Base-by-base conservation (phyloP, 2,113 vertebrate species). In the Triplophysa siluroides region DNA sequence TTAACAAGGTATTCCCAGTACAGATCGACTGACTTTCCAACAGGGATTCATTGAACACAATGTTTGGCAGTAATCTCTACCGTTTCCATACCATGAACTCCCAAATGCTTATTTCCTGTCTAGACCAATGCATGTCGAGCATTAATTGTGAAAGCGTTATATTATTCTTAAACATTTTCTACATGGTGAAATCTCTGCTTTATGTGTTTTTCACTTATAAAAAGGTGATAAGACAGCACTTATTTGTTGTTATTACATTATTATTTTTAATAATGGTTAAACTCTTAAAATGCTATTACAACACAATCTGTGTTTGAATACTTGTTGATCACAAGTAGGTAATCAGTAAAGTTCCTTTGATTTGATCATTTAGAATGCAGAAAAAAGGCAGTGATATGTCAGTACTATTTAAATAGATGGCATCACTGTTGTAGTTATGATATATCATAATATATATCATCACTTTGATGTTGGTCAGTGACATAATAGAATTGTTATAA, bases 311-410 rank as follows among this genome's bases (percentile, higher is more conserved):
- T 4, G 4, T 29, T 4, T 29, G 26, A 29, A 29, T 29, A 29
- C 2, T 29, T 29, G 26, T 29, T 29, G 26, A 29, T 29, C 26
- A 29, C 2, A 29, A 29, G 26, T 29, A 2, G 2, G 26, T 29
- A 2, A 2, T 29, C 3, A 29, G 29, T 29, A 4, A 29, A 29
- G 4, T 29, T 29, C 4, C 29, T 29, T 4, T 29, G 29, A 29
- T 29, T 29, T 29, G 26, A 29, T 29, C 1, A 0, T 29, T 29
- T 29, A 29, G 2, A 29, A 29, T 29, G 26, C 90, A 88, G 90
- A 87, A 92, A 29, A 91, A 85, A 87, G 83, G 86, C 66, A 79
- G 78, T 67, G 47, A 69, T 21, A 8, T 24, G 2, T 26, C 81
- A 71, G 65, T 80, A 54, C 56, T 69, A 50, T 72, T 23, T 81